Base-by-base conservation (phyloP, 1,140 invertebrate species). In the Atta texana region DNA sequence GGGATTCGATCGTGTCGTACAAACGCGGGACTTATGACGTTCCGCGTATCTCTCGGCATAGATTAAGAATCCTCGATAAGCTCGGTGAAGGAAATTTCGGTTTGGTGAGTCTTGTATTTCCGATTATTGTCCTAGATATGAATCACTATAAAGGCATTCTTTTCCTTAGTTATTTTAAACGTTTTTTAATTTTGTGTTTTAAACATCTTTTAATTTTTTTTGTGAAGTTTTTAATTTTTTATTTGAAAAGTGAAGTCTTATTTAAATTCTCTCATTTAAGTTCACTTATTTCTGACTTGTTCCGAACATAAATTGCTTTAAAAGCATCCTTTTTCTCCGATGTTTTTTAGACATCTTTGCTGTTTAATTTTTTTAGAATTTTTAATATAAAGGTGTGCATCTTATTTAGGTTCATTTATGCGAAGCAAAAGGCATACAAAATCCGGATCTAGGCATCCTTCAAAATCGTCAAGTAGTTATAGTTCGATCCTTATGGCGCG, bases 51-150 rank as follows among this genome's bases (percentile, higher is more conserved):
- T 97, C 98, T 75, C 96, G 98, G 92, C 97, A 98, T 94, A 96
- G 97, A 94, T 96, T 99, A 87, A 96, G 97, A 92, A 97, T 98
- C 88, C 94, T 98, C 74, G 97, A 98, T 94, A 98, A 98, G 93
- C 96, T 98, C 63, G 98, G 98, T 75, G 98, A 98, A 95, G 98
- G 98, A 85, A 97, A 97, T 88, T 98, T 98, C 93, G 98, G 98
- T 92, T 97, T 97, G 96, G 98, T 98, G 94, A 96, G 96, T 74
- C 16, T 31, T 5, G 8, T 81, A 14, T 44, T n/a, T 64, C 10
- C 21, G 1, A 44, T 44, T 57, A 18, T 44, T 76, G 1, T 51
- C 4, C 18, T 31, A 14, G 4, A n/a, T 1, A 61, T 12, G 18
- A 34, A 68, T 34, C 6, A 1, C 14, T n/a, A 16, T 8, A 64